Evolutionary conservation across 2,113 vertebrate species (phyloP).

Genomic region (Chunga burmeisteri): DNA sequence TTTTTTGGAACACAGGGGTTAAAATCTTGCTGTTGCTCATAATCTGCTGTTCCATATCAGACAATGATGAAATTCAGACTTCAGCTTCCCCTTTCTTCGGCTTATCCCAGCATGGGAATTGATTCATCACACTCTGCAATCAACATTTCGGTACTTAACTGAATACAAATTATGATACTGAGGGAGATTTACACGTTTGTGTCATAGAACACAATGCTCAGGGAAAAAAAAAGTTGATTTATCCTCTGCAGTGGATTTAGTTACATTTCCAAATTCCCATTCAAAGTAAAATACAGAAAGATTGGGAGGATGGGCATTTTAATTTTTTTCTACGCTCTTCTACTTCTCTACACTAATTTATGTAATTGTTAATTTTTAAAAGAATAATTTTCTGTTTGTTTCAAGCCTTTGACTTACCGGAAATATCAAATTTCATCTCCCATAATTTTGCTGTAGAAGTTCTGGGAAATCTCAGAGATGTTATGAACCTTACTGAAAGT

Average conservation of each 20-base stretch:
- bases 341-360: neutral
- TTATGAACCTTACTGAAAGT: neutral
- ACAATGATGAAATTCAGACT: slow-evolving; percentile 39
- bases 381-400: neutral
- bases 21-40: slow-evolving; percentile 30
- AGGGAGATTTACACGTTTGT: slow-evolving; percentile 25
- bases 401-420: neutral
- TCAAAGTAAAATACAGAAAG: neutral
- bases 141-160: slow-evolving; percentile 52
- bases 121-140: slow-evolving; percentile 50
- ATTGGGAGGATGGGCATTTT: neutral
- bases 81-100: neutral
- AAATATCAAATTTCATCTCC: neutral
- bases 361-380: neutral
- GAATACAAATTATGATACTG: slow-evolving; percentile 35
- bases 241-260: slow-evolving; percentile 12
- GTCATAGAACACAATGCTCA: neutral
- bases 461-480: neutral
- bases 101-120: slow-evolving; percentile 49
- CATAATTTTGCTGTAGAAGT: neutral
- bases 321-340: neutral
- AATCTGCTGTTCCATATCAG: slow-evolving; percentile 13
- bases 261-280: neutral
- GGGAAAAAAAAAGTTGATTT: neutral
- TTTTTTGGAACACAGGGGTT: neutral